Base-by-base conservation (phyloP, 2,113 vertebrate genomes). In the Orycteropus afer region DNA sequence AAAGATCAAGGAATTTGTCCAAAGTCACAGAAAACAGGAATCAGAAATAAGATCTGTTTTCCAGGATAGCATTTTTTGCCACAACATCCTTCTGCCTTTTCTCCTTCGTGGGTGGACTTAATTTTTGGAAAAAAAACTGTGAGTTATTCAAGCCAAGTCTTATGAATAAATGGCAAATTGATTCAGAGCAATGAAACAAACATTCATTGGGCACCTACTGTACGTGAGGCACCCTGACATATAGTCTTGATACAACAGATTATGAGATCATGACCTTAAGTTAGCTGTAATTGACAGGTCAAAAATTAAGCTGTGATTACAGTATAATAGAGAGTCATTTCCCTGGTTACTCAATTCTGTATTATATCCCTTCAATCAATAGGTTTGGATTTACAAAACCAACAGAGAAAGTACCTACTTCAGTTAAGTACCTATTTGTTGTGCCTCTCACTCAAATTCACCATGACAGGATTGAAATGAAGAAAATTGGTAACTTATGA, bases 61-160 rank as follows among this genome's bases (percentile, higher is more conserved):
- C 78, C 27, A 93, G 23, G 51, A 51, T 10, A 95, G 34, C 49
- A 84, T 65, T 95, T 74, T 80, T 91, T 89, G 45, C 79, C 42
- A 86, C 45, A 84, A 51, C 10, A 67, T 94, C 53, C 53, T 95
- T 96, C 83, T 94, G 83, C 40, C 63, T 93, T 93, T 96, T 69
- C 95, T 90, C 61, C 32, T 87, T 93, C 0, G 18, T 67, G 61
- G 76, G 32, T 77, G 59, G 77, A 93, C 59, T 93, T 91, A 86
- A 81, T 89, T 89, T 92, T 78, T 9, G 14, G 17, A 5, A 3
- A 10, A 13, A 10, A 47, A n/a, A 61, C 5, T 14, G 0, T 67
- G 81, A 85, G 53, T 81, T 96, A 82, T 71, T 91, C 73, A 42
- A 96, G 89, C 47, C 69, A 92, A 65, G 23, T 59, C 23, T 89